phyloP scores from a whole-genome alignment of 2,797 vertebrate species.

The Leucoraja ocellata region DNA sequence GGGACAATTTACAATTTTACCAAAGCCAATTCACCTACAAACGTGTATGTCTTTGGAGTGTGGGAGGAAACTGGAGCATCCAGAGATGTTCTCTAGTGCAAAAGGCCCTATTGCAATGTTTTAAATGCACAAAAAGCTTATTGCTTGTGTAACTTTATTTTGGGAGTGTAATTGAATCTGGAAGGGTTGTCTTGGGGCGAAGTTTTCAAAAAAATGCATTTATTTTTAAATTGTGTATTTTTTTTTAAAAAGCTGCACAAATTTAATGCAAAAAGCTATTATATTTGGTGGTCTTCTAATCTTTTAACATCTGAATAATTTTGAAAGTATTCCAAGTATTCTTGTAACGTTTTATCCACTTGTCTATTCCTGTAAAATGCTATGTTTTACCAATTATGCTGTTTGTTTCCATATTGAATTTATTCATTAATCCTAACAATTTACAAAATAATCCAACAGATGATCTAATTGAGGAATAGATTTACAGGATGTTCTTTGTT shows the following conservation, averaged over 20 bases:
- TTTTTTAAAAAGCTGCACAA: not conserved
- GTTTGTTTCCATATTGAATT: not conserved
- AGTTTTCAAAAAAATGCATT: slow-evolving; percentile 33
- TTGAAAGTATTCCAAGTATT: not conserved
- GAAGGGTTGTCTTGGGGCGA: slow-evolving; percentile 10
- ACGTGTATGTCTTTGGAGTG: too few species aligned
- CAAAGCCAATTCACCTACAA: too few species aligned
- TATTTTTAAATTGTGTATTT: too few species aligned
- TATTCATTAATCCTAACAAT: not conserved
- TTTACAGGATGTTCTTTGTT: not conserved
- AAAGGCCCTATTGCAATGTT: not conserved
- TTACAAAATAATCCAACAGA: not conserved
- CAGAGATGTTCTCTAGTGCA: not conserved
- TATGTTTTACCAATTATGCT: not conserved
- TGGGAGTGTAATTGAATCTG: slow-evolving; percentile 13
- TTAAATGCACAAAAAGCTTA: slow-evolving; percentile 26
- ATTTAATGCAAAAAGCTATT: too few species aligned
- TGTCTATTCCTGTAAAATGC: not conserved
- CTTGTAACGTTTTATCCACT: not conserved
- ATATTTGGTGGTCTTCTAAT: not conserved
- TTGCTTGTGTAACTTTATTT: slow-evolving; percentile 34
- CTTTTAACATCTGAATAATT: not conserved
- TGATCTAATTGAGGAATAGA: not conserved
- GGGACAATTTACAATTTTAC: too few species aligned
- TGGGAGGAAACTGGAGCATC: not conserved